These are phyloP conservation scores for Adela reaumurella DNA, from an alignment of 2,888 invertebrate species.

Conservation along the genomic window DNA sequence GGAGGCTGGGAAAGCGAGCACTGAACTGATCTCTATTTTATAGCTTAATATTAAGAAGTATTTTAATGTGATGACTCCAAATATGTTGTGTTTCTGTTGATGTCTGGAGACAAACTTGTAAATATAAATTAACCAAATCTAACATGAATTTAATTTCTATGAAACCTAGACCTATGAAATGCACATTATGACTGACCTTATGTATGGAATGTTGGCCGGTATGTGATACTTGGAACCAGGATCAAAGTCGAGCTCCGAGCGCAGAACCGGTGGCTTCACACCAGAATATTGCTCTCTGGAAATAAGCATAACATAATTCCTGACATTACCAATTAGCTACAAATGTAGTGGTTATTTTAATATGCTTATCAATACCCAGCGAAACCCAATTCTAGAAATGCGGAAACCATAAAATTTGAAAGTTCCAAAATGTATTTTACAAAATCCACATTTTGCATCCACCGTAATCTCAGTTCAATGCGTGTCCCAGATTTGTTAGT, in stretches of 20 bases:
- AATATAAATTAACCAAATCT: constrained; percentile 1
- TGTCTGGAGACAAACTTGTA: constrained; percentile 26
- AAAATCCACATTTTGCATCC: too few relatives aligned
- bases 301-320: too few relatives aligned
- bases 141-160: background rate
- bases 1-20: constrained; percentile 2
- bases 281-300: constrained; percentile 78
- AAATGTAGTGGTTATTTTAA: too few relatives aligned
- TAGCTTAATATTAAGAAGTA: constrained; percentile 47
- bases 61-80: constrained; percentile 41
- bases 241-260: constrained; percentile 88
- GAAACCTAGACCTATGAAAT: too few relatives aligned
- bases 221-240: constrained; percentile 92
- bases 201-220: constrained; percentile 85
- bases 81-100: constrained; percentile 27
- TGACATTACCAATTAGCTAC: too few relatives aligned
- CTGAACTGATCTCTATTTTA: constrained; percentile 43
- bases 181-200: constrained; percentile 65
- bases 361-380: too few relatives aligned
- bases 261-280: constrained; percentile 77
- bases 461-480: too few relatives aligned
- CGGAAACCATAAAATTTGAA: too few relatives aligned
- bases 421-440: too few relatives aligned
- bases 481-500: too few relatives aligned
- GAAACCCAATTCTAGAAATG: too few relatives aligned